A percentile compares a stretch with the other conserved stretches of the same genome.
These are phyloP conservation scores for Bibio marci DNA, from an alignment of 2,888 invertebrate species.

Conservation along the genomic window DNA sequence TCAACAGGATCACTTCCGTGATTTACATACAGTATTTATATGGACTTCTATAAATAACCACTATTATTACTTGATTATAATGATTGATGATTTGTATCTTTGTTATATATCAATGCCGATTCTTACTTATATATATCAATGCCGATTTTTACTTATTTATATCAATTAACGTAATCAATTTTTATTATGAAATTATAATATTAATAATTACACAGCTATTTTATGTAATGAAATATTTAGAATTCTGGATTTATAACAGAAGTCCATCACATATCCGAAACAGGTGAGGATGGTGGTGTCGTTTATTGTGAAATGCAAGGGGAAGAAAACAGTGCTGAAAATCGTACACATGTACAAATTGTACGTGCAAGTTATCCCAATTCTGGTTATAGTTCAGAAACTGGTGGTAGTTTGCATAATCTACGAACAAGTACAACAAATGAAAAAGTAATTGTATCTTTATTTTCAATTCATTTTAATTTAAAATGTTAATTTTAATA, in stretches of 20 bases:
- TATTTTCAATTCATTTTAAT: not conserved
- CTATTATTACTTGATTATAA: no score
- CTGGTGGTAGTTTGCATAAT: constrained; percentile 73
- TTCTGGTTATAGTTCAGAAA: constrained; percentile 66
- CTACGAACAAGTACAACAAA: constrained; percentile 65
- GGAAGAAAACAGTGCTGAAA: constrained; percentile 62
- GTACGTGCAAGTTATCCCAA: constrained; percentile 60
- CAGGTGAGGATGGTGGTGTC: constrained; percentile 81
- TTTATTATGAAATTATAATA: no score
- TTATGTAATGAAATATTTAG: constrained; percentile 28
- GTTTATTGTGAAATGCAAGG: constrained; percentile 96
- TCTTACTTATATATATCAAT: no score
- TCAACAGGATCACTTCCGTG: not conserved
- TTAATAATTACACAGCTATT: no score
- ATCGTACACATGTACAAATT: constrained; percentile 45
- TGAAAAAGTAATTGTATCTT: constrained; percentile 42
- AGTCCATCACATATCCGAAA: constrained; percentile 78
- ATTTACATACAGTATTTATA: not conserved
- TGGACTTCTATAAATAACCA: no score
- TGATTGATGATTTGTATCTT: no score
- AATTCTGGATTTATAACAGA: constrained; percentile 73
- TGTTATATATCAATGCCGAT: no score
- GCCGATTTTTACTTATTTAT: no score
- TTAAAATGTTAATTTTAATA: not conserved
- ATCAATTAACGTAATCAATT: no score